These are phyloP conservation scores for Formicarius rufipectus DNA, from an alignment of 2,113 vertebrate species.

Conservation along the genomic window DNA sequence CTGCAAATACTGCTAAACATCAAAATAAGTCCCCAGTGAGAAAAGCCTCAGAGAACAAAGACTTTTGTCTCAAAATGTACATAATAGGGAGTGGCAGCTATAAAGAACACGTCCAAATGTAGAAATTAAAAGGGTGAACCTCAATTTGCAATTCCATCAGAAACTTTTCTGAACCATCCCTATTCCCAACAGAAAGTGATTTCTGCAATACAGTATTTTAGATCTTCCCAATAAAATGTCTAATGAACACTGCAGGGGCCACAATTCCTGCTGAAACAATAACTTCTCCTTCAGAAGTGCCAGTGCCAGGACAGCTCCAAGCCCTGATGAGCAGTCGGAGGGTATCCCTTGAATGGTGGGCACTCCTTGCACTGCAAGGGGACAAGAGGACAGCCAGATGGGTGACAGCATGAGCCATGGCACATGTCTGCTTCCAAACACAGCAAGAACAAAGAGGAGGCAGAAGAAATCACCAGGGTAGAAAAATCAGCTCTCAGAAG, in stretches of 20 bases:
- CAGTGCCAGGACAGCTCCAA: not conserved
- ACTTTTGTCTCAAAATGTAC: not conserved
- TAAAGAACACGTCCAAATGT: conserved; percentile 24
- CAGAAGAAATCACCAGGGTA: not conserved
- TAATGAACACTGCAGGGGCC: not conserved
- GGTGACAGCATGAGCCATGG: not conserved
- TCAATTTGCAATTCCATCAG: not conserved
- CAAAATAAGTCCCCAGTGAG: not conserved
- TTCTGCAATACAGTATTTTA: not conserved
- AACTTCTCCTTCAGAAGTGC: conserved; percentile 1
- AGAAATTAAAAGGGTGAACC: conserved; percentile 30
- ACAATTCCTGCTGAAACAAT: not conserved
- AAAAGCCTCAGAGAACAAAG: conserved; percentile 15
- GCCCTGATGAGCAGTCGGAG: not conserved
- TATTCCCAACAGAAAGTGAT: conserved; percentile 7
- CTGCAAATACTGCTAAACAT: not conserved
- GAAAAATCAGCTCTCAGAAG: conserved; percentile 3
- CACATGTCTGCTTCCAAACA: not conserved
- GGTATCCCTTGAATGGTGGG: not conserved
- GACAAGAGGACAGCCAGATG: not conserved
- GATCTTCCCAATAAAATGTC: conserved; percentile 18
- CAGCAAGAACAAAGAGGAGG: not conserved
- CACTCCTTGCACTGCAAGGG: not conserved
- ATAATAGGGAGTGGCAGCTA: not conserved
- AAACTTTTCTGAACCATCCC: not conserved